Percentiles rank a stretch among this genome's conserved stretches.
Conservation (phyloP, 2,113 vertebrate species). For the Ceyx melanurus region DNA sequence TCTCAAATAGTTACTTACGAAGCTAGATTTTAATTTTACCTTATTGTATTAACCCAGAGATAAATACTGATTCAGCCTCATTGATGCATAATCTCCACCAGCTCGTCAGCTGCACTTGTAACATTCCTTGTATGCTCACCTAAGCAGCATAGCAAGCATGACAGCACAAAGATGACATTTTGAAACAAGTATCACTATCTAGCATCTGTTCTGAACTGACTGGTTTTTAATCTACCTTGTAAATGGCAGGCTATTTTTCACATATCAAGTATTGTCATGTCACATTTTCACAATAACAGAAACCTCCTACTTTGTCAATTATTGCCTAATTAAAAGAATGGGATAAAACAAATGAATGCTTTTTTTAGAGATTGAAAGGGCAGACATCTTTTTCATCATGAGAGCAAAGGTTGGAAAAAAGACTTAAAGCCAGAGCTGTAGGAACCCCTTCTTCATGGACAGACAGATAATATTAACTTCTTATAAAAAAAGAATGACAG, state of each 20-base stretch:
- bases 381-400: not conserved
- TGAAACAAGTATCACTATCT: conserved; percentile 15
- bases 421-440: not conserved
- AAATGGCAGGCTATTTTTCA: conserved; percentile 55
- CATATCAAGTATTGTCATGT: not conserved
- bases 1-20: conserved; percentile 5
- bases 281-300: not conserved
- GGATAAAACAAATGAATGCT: not conserved
- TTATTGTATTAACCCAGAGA: not conserved
- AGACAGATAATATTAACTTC: not conserved
- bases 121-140: conserved; percentile 42
- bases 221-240: not conserved
- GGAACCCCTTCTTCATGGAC: not conserved
- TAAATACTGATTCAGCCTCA: not conserved
- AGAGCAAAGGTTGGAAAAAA: not conserved
- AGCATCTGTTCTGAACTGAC: conserved; percentile 38
- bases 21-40: conserved; percentile 18
- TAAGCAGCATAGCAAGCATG: conserved; percentile 46
- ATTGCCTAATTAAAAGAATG: not conserved
- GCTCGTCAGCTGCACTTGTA: conserved; percentile 40
- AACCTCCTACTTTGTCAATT: not conserved
- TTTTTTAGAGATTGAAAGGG: not conserved
- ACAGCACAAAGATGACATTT: conserved; percentile 46
- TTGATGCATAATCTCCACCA: not conserved
- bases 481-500: not conserved